A percentile compares a stretch with the other conserved stretches of the same genome.
Conservation (phyloP, 2,113 vertebrate genomes). For the Gambusia affinis region DNA sequence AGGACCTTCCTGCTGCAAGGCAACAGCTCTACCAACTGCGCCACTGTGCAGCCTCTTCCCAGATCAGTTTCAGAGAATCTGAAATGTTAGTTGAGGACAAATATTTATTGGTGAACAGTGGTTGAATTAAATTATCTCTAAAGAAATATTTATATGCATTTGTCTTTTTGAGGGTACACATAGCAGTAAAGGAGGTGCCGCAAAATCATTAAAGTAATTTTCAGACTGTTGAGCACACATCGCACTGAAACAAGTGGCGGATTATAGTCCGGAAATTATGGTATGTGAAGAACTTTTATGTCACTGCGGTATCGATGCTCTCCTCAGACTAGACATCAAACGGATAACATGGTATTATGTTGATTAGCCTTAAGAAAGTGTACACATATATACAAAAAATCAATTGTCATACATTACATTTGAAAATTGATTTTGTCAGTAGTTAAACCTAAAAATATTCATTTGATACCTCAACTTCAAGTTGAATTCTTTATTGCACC, state of each 20-base stretch:
- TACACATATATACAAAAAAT: neutral
- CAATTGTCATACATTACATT: neutral
- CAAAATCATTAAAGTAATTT: no score
- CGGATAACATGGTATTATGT: neutral
- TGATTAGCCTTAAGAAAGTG: neutral
- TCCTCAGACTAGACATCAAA: neutral
- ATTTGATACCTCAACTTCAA: neutral
- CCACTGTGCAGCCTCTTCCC: no score
- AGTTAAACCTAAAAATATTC: neutral
- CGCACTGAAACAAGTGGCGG: no score
- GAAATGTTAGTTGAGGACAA: neutral
- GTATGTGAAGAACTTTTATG: neutral
- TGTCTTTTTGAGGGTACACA: neutral
- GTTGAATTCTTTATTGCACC: neutral
- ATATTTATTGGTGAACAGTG: neutral
- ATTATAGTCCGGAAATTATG: no score
- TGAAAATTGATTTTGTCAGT: neutral
- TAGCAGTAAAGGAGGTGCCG: neutral
- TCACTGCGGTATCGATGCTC: neutral
- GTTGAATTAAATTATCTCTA: neutral
- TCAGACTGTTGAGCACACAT: no score
- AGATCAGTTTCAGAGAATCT: neutral
- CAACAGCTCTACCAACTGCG: no score
- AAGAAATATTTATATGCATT: neutral
- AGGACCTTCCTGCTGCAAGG: no score